Conservation (phyloP, 2,113 vertebrate genomes). For the Forbesichthys agassizii region DNA sequence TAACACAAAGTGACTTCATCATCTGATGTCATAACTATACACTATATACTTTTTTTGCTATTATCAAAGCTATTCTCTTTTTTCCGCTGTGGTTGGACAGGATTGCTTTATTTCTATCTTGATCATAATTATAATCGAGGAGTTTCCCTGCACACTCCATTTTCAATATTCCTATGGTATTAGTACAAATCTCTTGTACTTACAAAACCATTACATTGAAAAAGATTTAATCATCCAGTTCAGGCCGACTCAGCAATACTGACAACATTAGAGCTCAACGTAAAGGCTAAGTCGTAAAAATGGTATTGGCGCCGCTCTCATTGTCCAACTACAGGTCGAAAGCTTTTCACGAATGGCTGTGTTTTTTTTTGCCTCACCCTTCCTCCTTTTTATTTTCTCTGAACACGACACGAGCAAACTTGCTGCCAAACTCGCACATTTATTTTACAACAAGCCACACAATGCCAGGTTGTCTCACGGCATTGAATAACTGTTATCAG, state of each 20-base stretch:
- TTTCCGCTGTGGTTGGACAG: constrained; percentile 48
- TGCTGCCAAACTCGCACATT: too few species aligned
- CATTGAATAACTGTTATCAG: constrained; percentile 33
- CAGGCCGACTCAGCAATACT: constrained; percentile 29
- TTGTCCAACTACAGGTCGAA: constrained; percentile 44
- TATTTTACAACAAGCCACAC: neutral
- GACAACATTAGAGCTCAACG: constrained; percentile 18
- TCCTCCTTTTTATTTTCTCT: constrained; percentile 24
- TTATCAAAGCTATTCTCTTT: constrained; percentile 21
- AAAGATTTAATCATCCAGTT: constrained; percentile 21
- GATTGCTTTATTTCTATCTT: constrained; percentile 5
- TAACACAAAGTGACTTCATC: constrained; percentile 31
- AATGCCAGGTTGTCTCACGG: neutral
- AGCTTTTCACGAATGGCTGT: constrained; percentile 56
- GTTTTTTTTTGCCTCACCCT: constrained; percentile 39
- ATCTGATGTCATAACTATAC: constrained; percentile 29
- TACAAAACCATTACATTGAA: neutral
- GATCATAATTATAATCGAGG: neutral
- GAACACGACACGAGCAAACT: constrained; percentile 22
- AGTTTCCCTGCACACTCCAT: neutral
- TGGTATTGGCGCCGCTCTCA: neutral
- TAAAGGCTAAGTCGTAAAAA: constrained; percentile 31
- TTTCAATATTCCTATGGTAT: neutral
- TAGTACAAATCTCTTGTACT: neutral
- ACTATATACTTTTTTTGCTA: constrained; percentile 22